Evolutionary conservation across 2,888 invertebrate species (phyloP).

Genomic region (Imbricaverruca yamaguchii): DNA sequence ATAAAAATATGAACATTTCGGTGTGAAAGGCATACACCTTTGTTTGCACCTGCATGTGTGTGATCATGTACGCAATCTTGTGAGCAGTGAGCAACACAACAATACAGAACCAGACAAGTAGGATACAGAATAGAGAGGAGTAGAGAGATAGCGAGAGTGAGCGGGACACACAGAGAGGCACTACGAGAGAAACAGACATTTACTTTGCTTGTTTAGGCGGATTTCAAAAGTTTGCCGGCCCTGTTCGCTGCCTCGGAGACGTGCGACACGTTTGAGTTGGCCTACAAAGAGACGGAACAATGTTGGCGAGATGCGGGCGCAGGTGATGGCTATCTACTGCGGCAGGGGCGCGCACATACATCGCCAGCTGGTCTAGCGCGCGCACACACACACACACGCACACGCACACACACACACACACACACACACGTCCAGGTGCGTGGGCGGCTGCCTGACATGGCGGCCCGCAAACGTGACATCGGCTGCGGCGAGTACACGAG

Average conservation of each 20-base stretch:
- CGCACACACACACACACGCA: constrained; percentile 1
- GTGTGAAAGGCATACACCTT: background rate
- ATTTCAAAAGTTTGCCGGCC: constrained; percentile 12
- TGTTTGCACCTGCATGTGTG: too few relatives aligned
- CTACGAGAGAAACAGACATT: constrained; percentile 11
- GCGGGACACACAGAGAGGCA: constrained; percentile 15
- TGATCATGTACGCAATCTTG: background rate
- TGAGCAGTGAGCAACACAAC: constrained; percentile 14
- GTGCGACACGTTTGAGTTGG: background rate
- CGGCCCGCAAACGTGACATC: too few relatives aligned
- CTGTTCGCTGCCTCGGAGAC: constrained; percentile 1
- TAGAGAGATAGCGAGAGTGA: constrained; percentile 15
- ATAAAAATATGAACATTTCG: too few relatives aligned
- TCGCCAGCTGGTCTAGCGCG: background rate
- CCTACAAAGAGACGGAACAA: background rate
- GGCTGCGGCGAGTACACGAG: too few relatives aligned
- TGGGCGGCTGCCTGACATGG: too few relatives aligned
- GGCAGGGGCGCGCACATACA: background rate
- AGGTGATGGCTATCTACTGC: background rate
- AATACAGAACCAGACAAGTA: background rate
- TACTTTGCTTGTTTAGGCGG: constrained; percentile 6
- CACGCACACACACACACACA: constrained; percentile 16
- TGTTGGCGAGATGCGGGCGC: background rate
- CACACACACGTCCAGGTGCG: background rate
- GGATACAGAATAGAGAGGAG: background rate